Base-by-base conservation (phyloP, 2,888 invertebrate genomes). In the Scaptomyza cyrtandrae region DNA sequence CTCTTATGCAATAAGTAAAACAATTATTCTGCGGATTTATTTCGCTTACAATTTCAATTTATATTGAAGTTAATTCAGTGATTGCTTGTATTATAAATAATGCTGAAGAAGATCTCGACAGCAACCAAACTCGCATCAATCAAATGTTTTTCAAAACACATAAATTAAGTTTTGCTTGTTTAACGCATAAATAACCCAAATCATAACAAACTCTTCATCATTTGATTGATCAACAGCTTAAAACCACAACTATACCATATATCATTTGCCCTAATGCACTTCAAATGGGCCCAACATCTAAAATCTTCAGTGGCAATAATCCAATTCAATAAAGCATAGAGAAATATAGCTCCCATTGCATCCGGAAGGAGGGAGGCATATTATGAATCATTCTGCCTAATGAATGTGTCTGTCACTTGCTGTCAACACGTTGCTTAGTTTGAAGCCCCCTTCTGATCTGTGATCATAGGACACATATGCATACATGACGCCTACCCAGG, bases 371-470 rank as follows among this genome's bases (percentile, higher is more conserved):
- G 58, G 64, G 48, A 43, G 55, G 69, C 63, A 77, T 68, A 33
- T 29, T 29, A 85, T 86, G 85, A 86, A 86, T 87, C 86, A 86
- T 77, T 67, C 65, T 13, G 85, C 50, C 85, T 88, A 88, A 88
- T 89, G 88, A 89, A 88, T 78, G 76, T 86, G 88, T 88, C 88
- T 85, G 88, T 89, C 88, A 85, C 78, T 75, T 59, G 76, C 86
- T 88, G 88, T 88, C 88, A 89, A 88, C 89, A 85, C 78, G 85
- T 78, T 82, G 75, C 87, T 70, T 43, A 24, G 24, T 24, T 24
- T 3, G 55, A 44, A 52, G 59, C 46, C 63, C 65, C 65, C 77
- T 64, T 70, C 61, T 43, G 48, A 63, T 46, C 55, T 31, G 45
- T 60, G 56, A 69, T 58, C 66, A 48, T 44, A 24, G 62, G 31